phyloP scores from a whole-genome alignment of 1,140 invertebrate genomes.

The Cydia splendana region DNA sequence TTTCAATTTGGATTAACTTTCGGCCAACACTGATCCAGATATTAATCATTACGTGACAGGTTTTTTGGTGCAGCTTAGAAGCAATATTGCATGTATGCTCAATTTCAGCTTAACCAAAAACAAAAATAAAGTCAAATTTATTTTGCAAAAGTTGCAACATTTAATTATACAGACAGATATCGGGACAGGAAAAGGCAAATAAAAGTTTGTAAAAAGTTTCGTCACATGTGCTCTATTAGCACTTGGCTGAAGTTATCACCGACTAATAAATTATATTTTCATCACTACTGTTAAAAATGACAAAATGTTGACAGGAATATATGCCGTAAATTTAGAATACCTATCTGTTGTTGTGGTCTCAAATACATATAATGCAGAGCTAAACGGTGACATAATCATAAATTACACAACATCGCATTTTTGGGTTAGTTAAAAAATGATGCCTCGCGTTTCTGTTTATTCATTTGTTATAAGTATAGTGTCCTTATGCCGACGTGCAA shows the following conservation, averaged over 20 bases:
- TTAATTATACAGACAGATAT: no score
- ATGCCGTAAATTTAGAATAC: not conserved
- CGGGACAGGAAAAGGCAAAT: not conserved
- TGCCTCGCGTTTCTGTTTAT: not conserved
- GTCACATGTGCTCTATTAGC: not conserved
- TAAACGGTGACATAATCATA: conserved; percentile 7
- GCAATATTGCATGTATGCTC: no score
- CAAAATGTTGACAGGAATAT: conserved; percentile 5
- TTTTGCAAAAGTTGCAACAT: no score
- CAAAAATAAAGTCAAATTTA: no score
- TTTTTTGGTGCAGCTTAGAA: no score
- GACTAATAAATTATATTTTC: not conserved
- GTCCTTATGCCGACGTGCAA: not conserved
- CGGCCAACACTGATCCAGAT: no score
- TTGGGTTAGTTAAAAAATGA: not conserved
- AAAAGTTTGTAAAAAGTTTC: not conserved
- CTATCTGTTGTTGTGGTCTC: not conserved
- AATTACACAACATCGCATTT: not conserved
- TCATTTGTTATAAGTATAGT: not conserved
- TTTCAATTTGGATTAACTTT: no score
- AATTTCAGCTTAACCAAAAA: no score
- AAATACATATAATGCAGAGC: not conserved
- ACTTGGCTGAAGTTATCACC: not conserved
- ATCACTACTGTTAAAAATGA: not conserved
- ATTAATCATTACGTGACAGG: no score